Evolutionary conservation across 2,888 invertebrate species (phyloP), one percentile per base, ranked within the genome.

Genomic region (Syrista parreyssii): DNA sequence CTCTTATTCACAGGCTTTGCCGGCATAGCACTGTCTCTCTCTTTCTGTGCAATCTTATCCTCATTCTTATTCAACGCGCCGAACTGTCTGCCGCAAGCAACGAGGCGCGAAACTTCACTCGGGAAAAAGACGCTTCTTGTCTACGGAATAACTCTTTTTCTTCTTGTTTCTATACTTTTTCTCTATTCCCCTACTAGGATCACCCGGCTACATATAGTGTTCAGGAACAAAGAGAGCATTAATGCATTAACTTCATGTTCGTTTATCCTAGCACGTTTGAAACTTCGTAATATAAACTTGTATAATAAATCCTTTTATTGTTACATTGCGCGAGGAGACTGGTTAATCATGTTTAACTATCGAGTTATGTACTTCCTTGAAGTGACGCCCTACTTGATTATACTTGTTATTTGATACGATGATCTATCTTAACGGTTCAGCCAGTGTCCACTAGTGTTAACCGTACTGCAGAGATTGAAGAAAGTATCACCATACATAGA

Each of bases 11-110:
- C 40, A 23, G 23, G 6, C 40, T 55, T 23, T 55, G 0, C 40
- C 9, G 15, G 15, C 15, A 6, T 23, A 4, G 15, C 12, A 4
- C 40, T 9, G 9, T 55, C 40, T 55, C 23, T 32, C 15, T 31
- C 72, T 73, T 40, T 71, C 55, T 68, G 31, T 32, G 72, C 77
- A 75, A 77, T 75, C 74, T 75, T 69, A 72, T 55, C 55, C 55
- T 55, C 55, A 55, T 55, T 55, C 23, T 55, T 55, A 55, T 55
- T 55, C 23, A 55, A 55, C 55, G 55, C 55, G 55, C 55, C 55
- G 23, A 55, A 55, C 55, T 55, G 55, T 55, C 55, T 23, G 55
- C 55, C 9, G 9, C 55, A 9, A 23, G 55, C 55, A 55, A 55
- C 55, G 55, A 33, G 33, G 71, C 33, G 31, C 71, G 33, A 71